These are phyloP conservation scores for Pogonognathellus flavescens DNA, from an alignment of 1,140 invertebrate species.

Conservation along the genomic window DNA sequence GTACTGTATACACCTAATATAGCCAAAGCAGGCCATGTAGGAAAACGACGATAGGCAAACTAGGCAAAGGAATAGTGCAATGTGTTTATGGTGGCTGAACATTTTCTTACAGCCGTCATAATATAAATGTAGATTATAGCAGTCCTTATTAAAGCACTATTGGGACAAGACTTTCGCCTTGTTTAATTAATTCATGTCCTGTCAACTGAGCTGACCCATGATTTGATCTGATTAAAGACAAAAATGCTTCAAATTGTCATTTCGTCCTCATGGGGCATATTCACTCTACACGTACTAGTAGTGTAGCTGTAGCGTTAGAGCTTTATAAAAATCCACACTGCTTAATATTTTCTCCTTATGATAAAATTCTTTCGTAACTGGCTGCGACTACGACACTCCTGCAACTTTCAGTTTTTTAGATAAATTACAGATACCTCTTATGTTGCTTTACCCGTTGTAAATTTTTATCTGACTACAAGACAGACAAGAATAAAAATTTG, in stretches of 20 bases:
- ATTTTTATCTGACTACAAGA: too few species aligned
- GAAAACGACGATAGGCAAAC: conserved; percentile 15
- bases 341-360: too few species aligned
- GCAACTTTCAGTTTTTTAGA: not conserved
- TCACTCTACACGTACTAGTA: not conserved
- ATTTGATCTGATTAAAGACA: conserved; percentile 32
- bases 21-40: not conserved
- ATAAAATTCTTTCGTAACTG: too few species aligned
- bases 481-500: too few species aligned
- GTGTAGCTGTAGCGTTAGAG: not conserved
- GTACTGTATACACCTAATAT: not conserved
- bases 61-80: not conserved
- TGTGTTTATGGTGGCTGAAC: conserved; percentile 36
- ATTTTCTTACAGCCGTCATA: conserved; percentile 1
- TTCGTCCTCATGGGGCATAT: not conserved
- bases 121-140: conserved; percentile 20
- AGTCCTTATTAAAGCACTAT: conserved; percentile 7
- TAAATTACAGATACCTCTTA: not conserved
- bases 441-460: too few species aligned
- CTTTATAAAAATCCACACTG: not conserved
- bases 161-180: conserved; percentile 42
- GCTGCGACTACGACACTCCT: not conserved
- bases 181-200: conserved; percentile 38
- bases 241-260: conserved; percentile 23
- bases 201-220: conserved; percentile 31